phyloP scores from a whole-genome alignment of 2,888 invertebrate genomes.

The Euzophera pinguis region DNA sequence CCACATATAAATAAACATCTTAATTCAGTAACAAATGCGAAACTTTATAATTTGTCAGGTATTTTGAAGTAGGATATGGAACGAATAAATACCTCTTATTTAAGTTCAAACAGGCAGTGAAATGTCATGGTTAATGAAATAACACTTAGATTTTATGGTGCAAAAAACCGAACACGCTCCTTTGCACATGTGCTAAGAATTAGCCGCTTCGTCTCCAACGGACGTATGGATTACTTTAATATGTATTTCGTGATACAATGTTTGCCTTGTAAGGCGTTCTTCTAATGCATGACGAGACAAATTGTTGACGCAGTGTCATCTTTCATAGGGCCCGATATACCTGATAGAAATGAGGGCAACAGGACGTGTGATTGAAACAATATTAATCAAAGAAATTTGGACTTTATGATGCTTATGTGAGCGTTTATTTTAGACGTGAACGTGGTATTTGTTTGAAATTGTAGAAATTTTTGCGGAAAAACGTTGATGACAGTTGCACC shows the following conservation, averaged over 20 bases:
- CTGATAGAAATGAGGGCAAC: constrained; percentile 52
- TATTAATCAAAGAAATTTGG: constrained; percentile 25
- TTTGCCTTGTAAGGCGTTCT: constrained; percentile 67
- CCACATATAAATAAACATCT: too few species aligned
- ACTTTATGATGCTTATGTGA: constrained; percentile 27
- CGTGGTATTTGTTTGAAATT: constrained; percentile 29
- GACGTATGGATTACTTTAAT: constrained; percentile 73
- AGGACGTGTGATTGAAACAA: constrained; percentile 24
- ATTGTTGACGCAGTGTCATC: constrained; percentile 75
- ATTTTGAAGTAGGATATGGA: too few species aligned
- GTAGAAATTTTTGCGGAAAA: constrained; percentile 60
- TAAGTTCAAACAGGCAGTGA: constrained; percentile 34
- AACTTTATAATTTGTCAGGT: too few species aligned
- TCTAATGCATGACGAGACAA: constrained; percentile 64
- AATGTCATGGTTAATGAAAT: constrained; percentile 69
- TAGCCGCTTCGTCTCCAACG: constrained; percentile 50
- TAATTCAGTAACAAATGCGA: too few species aligned
- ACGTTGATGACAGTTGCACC: constrained; percentile 60
- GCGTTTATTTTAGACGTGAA: constrained; percentile 17
- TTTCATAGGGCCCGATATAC: constrained; percentile 68
- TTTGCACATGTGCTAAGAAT: constrained; percentile 65
- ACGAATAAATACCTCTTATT: constrained; percentile 31
- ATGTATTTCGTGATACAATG: constrained; percentile 69
- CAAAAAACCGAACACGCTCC: constrained; percentile 53
- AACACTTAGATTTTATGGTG: constrained; percentile 65